These are phyloP conservation scores for Drosophila saltans DNA, from an alignment of 1,140 invertebrate species.

Conservation along the genomic window DNA sequence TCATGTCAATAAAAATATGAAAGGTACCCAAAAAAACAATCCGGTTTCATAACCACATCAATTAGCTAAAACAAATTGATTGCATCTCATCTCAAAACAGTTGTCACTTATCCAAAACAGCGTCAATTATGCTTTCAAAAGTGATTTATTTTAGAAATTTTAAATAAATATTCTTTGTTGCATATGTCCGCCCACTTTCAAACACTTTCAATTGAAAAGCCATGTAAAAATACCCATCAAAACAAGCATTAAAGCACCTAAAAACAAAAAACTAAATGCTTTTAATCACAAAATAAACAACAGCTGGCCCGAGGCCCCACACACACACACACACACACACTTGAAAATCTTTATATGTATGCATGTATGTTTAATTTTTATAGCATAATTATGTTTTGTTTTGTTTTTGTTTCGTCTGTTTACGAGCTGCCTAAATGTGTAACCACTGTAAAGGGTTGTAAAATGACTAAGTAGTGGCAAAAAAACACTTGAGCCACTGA, in stretches of 20 bases:
- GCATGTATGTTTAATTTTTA: conserved; percentile 65
- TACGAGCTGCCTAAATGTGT: conserved; percentile 34
- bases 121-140: neutral
- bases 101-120: neutral
- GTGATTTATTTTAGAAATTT: neutral
- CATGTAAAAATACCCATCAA: conserved; percentile 14
- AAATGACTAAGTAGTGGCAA: conserved; percentile 52
- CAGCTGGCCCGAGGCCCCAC: conserved; percentile 19
- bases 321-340: conserved; percentile 24
- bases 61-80: neutral
- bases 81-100: neutral
- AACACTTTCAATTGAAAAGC: neutral
- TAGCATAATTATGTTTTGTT: conserved; percentile 51
- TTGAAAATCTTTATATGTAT: conserved; percentile 48
- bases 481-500: conserved; percentile 31
- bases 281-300: conserved; percentile 44
- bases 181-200: conserved; percentile 14
- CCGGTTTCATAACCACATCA: neutral
- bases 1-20: conserved; percentile 28
- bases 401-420: conserved; percentile 31
- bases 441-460: conserved; percentile 42
- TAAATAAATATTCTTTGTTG: too few relatives aligned
- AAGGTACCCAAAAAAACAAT: conserved; percentile 15
- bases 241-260: conserved; percentile 7
- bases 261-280: neutral